These are phyloP conservation scores for Mylabris sibirica DNA, from an alignment of 2,888 invertebrate genomes.

Conservation along the genomic window DNA sequence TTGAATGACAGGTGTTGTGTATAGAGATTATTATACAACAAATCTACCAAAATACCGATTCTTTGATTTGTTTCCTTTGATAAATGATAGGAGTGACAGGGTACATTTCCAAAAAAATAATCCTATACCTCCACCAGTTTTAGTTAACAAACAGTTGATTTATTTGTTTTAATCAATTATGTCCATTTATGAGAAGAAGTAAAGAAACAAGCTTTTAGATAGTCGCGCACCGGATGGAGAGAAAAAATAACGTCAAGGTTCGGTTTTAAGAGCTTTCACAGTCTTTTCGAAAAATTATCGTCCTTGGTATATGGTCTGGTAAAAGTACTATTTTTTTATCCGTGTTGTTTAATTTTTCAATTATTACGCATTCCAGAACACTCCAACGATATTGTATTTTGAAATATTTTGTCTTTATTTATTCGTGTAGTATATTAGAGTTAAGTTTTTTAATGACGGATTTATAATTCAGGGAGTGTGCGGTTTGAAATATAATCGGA, in stretches of 20 bases:
- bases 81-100: slow-evolving; percentile 46
- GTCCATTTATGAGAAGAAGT: not conserved
- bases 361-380: not conserved
- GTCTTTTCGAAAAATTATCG: not conserved
- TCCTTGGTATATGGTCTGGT: not conserved
- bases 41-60: slow-evolving; percentile 41
- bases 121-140: slow-evolving; percentile 30
- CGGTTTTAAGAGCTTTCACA: not conserved
- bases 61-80: slow-evolving; percentile 35
- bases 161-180: slow-evolving; percentile 33
- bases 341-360: not conserved
- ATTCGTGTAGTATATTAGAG: slow-evolving; percentile 35
- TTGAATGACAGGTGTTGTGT: slow-evolving; percentile 51
- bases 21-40: slow-evolving; percentile 42
- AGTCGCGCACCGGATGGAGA: not conserved
- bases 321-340: not conserved
- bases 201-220: not conserved
- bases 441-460: slow-evolving; percentile 38
- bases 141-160: slow-evolving; percentile 18
- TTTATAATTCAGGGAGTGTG: slow-evolving; percentile 43
- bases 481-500: slow-evolving; percentile 41
- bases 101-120: slow-evolving; percentile 41
- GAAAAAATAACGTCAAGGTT: not conserved
- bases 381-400: slow-evolving; percentile 22
- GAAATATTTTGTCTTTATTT: slow-evolving; percentile 35